These are phyloP conservation scores for Tinea trinotella DNA, from an alignment of 2,888 invertebrate genomes.

Conservation along the genomic window DNA sequence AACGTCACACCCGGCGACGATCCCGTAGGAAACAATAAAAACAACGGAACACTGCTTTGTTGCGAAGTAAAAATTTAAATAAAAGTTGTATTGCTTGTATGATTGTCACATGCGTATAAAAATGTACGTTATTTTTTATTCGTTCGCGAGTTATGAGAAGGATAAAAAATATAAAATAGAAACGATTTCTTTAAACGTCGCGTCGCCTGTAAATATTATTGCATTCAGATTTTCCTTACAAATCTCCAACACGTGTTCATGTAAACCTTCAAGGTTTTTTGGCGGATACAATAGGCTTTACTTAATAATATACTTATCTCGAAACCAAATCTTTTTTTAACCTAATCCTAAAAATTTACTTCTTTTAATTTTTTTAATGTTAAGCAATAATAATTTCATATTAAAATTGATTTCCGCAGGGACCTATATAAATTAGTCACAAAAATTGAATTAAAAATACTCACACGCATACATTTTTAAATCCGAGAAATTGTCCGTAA, in stretches of 20 bases:
- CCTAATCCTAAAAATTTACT: no score
- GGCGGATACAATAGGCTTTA: not conserved
- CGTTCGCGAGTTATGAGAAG: not conserved
- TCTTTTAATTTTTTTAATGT: not conserved
- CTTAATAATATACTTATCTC: not conserved
- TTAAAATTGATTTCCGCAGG: no score
- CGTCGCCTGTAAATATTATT: not conserved
- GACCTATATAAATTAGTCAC: no score
- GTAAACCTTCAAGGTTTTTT: not conserved
- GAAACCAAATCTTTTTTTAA: no score
- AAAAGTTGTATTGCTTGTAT: not conserved
- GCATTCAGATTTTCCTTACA: not conserved
- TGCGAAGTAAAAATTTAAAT: constrained; percentile 13
- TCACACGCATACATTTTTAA: no score
- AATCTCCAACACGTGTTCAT: not conserved
- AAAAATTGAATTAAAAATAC: no score
- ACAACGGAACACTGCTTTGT: constrained; percentile 6
- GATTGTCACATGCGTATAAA: constrained; percentile 6
- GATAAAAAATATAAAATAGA: not conserved
- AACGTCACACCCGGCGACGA: constrained; percentile 13
- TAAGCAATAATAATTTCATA: no score
- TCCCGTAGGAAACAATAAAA: constrained; percentile 16
- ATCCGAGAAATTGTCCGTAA: no score
- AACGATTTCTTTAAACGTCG: not conserved
- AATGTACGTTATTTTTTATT: constrained; percentile 11